Evolutionary conservation across 2,888 invertebrate genomes (phyloP).

Genomic region (Agrochola lota): DNA sequence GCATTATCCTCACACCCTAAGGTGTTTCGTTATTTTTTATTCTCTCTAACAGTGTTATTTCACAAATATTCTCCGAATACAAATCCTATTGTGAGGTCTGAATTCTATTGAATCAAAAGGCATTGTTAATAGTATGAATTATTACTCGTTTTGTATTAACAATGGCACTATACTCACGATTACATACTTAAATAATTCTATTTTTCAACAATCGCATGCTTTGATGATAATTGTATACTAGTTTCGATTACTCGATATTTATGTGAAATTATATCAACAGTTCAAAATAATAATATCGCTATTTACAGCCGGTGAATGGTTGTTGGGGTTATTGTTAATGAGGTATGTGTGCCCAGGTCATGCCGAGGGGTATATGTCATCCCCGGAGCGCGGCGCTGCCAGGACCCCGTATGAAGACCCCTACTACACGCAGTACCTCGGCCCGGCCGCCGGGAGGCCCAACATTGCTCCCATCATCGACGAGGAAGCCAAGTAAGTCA

Average conservation of each 20-base stretch:
- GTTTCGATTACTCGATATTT: conserved; percentile 51
- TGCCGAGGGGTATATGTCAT: conserved; percentile 95
- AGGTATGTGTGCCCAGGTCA: conserved; percentile 72
- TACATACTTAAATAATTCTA: conserved; percentile 21
- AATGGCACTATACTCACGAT: conserved; percentile 25
- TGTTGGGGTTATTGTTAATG: conserved; percentile 3
- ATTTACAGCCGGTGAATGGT: neutral
- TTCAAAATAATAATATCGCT: conserved; percentile 21
- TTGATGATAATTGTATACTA: conserved; percentile 50
- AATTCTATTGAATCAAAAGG: conserved; percentile 16
- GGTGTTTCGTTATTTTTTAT: conserved; percentile 16
- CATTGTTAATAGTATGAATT: conserved; percentile 38
- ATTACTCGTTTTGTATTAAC: conserved; percentile 29
- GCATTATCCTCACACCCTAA: neutral
- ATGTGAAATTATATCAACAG: conserved; percentile 13
- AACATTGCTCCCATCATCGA: conserved; percentile 97
- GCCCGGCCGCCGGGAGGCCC: conserved; percentile 92
- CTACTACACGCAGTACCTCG: conserved; percentile 95
- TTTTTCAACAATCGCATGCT: conserved; percentile 67
- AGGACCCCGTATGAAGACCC: conserved; percentile 95
- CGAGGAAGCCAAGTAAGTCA: conserved; percentile 94
- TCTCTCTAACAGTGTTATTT: neutral
- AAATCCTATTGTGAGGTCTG: neutral
- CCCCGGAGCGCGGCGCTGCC: conserved; percentile 94
- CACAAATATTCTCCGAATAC: conserved; percentile 1